Evolutionary conservation across 2,888 invertebrate genomes (phyloP).

Genomic region (Capitulum mitella): DNA sequence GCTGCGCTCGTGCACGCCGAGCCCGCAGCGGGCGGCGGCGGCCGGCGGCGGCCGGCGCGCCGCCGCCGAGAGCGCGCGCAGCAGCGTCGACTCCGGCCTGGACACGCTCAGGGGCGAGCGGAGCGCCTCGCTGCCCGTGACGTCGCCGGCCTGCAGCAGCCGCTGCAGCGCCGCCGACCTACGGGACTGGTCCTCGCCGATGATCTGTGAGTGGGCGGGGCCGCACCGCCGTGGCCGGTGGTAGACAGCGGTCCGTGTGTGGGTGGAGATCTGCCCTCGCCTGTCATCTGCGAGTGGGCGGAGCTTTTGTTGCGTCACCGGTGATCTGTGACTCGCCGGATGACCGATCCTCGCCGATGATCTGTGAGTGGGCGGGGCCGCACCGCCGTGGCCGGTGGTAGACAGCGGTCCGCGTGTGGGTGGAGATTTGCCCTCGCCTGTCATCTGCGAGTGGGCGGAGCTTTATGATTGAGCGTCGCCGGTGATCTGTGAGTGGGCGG

Average conservation of each 20-base stretch:
- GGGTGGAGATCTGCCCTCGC: too few species aligned
- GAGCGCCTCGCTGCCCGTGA: not conserved
- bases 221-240: too few species aligned
- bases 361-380: conserved; percentile 4
- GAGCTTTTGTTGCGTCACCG: too few species aligned
- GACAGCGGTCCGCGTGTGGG: not conserved
- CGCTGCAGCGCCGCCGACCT: conserved; percentile 9
- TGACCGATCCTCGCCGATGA: not conserved
- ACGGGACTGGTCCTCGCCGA: not conserved
- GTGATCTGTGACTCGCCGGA: too few species aligned
- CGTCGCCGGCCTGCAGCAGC: not conserved
- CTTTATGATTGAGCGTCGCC: too few species aligned
- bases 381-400: too few species aligned
- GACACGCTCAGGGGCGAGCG: conserved; percentile 23
- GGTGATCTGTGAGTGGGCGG: too few species aligned
- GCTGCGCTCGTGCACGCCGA: conserved; percentile 27
- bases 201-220: not conserved
- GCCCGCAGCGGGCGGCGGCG: conserved; percentile 27
- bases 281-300: too few species aligned
- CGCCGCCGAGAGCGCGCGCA: conserved; percentile 17
- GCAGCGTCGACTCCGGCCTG: conserved; percentile 21
- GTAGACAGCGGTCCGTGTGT: not conserved
- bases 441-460: too few species aligned
- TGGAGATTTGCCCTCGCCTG: too few species aligned
- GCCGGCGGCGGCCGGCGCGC: conserved; percentile 24